Evolutionary conservation across 37 sponge, comb jelly and placozoan genomes (phyloP).

Genomic region (Crambe crambe): DNA sequence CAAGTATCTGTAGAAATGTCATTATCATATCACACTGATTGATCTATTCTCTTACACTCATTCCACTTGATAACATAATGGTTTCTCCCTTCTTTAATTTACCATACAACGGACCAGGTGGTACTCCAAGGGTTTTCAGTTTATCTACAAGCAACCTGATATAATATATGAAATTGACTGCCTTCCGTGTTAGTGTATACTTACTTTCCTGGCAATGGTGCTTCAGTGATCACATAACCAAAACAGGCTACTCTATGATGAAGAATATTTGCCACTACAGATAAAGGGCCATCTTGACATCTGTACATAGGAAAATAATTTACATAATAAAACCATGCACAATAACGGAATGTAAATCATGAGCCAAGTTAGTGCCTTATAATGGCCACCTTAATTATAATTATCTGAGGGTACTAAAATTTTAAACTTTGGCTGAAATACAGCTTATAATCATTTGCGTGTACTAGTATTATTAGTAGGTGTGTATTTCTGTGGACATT

Average conservation of each 20-base stretch:
- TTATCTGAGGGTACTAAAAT: no score
- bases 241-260: conserved; percentile 81
- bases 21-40: no score
- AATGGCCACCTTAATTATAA: no score
- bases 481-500: no score
- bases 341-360: no score
- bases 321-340: neutral
- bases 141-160: conserved; percentile 68
- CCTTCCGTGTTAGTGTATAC: neutral
- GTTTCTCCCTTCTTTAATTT: conserved; percentile 77
- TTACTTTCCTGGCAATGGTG: conserved; percentile 78
- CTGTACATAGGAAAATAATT: conserved; percentile 26
- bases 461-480: no score
- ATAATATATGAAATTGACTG: neutral
- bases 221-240: conserved; percentile 87
- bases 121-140: conserved; percentile 69
- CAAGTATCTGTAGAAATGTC: no score
- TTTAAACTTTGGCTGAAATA: no score
- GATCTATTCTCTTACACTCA: no score
- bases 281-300: conserved; percentile 58
- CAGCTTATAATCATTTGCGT: no score
- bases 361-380: no score
- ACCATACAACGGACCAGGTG: conserved; percentile 86
- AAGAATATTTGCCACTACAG: conserved; percentile 68
- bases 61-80: conserved; percentile 65